Evolutionary conservation across 2,113 vertebrate species (phyloP).

Genomic region (Gavialis gangeticus): DNA sequence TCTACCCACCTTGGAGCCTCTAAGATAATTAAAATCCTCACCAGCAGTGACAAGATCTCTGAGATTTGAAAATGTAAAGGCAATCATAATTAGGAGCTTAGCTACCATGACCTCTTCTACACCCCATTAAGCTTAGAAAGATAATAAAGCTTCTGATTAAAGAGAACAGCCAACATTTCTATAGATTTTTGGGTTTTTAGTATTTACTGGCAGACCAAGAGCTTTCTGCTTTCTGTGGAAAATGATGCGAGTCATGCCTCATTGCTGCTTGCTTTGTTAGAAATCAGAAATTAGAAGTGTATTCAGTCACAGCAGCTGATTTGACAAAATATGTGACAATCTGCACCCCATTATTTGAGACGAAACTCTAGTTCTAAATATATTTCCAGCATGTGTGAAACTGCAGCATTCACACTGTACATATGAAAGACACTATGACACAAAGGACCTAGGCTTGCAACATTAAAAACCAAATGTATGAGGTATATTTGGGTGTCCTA

Average conservation of each 20-base stretch:
- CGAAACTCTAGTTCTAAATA: not conserved
- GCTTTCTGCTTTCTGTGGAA: not conserved
- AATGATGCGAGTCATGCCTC: not conserved
- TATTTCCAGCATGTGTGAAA: accelerated
- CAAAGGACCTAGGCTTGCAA: not conserved
- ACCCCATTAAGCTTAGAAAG: not conserved
- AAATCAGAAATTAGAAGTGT: not conserved
- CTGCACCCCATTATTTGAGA: not conserved
- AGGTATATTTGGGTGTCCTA: too few species aligned
- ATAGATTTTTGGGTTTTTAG: not conserved
- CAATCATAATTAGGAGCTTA: not conserved
- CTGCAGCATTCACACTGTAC: not conserved
- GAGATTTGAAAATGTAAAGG: constrained; percentile 10
- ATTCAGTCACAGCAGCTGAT: not conserved
- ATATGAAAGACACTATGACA: not conserved
- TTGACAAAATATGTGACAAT: not conserved
- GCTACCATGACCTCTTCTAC: not conserved
- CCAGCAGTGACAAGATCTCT: not conserved
- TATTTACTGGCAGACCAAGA: not conserved
- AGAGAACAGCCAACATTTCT: not conserved
- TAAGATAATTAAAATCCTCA: constrained; percentile 27
- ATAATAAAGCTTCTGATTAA: constrained; percentile 5
- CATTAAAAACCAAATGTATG: not conserved
- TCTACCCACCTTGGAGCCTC: not conserved
- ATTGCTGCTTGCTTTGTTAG: not conserved